phyloP scores from a whole-genome alignment of 1,140 invertebrate genomes.

The Pogonus chalceus region DNA sequence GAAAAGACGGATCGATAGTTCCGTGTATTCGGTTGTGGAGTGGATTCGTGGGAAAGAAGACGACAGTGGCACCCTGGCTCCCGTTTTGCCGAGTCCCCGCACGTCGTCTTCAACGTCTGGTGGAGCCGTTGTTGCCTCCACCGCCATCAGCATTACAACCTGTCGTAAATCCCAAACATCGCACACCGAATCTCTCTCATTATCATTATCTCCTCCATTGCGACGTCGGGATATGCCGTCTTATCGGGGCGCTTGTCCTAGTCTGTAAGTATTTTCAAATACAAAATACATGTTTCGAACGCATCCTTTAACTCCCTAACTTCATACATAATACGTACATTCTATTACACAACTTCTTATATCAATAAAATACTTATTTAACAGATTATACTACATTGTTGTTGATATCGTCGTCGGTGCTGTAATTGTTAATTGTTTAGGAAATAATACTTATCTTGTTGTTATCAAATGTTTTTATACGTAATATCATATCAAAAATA shows the following conservation, averaged over 20 bases:
- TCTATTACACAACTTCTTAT: too few relatives aligned
- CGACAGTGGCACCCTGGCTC: slow-evolving; percentile 6
- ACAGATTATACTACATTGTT: too few relatives aligned
- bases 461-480: too few relatives aligned
- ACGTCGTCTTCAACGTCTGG: neutral
- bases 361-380: too few relatives aligned
- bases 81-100: neutral
- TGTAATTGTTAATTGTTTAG: too few relatives aligned
- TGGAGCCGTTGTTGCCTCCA: neutral
- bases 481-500: too few relatives aligned
- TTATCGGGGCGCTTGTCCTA: neutral
- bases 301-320: too few relatives aligned
- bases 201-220: neutral
- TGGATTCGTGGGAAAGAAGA: neutral
- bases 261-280: neutral
- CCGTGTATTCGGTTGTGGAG: neutral
- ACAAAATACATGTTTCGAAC: too few relatives aligned
- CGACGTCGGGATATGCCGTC: neutral
- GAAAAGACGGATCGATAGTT: slow-evolving; percentile 1
- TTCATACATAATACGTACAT: too few relatives aligned
- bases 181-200: neutral
- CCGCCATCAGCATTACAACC: neutral
- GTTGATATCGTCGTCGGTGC: too few relatives aligned
- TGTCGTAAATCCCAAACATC: neutral
- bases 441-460: too few relatives aligned